Conservation (phyloP, 2,797 vertebrate genomes). For the Gallinago solitaria region DNA sequence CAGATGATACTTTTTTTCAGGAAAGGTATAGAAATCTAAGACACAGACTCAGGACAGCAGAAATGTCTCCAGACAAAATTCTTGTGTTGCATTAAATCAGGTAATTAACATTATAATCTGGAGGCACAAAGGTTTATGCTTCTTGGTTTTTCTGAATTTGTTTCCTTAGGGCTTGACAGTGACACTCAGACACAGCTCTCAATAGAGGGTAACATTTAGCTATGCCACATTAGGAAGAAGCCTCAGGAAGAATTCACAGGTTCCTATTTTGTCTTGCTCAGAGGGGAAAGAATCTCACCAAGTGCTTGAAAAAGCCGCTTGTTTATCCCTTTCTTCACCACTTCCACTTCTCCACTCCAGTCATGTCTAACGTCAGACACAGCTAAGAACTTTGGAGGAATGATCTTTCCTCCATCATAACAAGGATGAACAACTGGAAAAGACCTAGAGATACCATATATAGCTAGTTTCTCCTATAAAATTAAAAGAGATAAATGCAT, state of each 20-base stretch:
- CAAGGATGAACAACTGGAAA: background rate
- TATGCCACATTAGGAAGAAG: constrained; percentile 1
- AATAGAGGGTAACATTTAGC: background rate
- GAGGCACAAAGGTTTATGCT: background rate
- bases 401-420: background rate
- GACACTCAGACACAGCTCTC: background rate
- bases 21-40: background rate
- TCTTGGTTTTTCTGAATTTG: background rate
- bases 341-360: background rate
- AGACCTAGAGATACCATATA: background rate
- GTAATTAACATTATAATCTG: constrained; percentile 15
- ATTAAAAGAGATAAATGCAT: background rate
- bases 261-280: constrained; percentile 1
- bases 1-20: background rate
- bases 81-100: background rate
- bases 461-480: background rate
- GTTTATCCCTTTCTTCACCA: background rate
- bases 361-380: background rate
- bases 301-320: background rate
- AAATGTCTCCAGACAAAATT: background rate
- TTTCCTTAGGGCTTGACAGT: constrained; percentile 11
- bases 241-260: background rate
- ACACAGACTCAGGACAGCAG: background rate
- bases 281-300: background rate
- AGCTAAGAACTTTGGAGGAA: background rate